A percentile compares a stretch with the other conserved stretches of the same genome.
phyloP scores from a whole-genome alignment of 37 sponge, comb jelly and placozoan genomes.

The Spongia lamella region DNA sequence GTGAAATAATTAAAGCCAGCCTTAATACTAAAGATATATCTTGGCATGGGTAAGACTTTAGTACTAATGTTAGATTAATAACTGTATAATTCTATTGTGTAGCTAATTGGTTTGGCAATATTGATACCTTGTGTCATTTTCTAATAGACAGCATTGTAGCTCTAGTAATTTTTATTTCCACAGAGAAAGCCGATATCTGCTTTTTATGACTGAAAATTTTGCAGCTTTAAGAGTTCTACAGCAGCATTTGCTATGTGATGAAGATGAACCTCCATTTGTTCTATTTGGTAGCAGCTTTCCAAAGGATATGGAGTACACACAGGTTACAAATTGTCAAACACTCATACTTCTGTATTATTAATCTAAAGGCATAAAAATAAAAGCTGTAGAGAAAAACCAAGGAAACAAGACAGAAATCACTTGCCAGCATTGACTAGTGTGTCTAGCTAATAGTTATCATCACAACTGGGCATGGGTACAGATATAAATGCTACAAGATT shows the following conservation, averaged over 20 bases:
- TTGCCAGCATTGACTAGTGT: too few species aligned
- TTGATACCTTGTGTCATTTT: background rate
- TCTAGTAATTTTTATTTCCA: too few species aligned
- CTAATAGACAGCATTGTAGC: background rate
- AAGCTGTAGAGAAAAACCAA: too few species aligned
- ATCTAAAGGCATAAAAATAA: background rate
- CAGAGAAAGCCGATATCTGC: slow-evolving; percentile 90
- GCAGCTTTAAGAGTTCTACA: slow-evolving; percentile 84
- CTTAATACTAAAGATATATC: slow-evolving; percentile 24
- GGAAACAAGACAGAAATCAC: too few species aligned
- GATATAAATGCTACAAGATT: too few species aligned
- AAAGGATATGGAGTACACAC: slow-evolving; percentile 61
- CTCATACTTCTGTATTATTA: background rate
- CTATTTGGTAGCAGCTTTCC: slow-evolving; percentile 73
- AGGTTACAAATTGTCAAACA: slow-evolving; percentile 17
- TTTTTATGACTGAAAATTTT: slow-evolving; percentile 89
- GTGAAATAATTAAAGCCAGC: slow-evolving; percentile 36
- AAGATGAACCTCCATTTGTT: slow-evolving; percentile 22
- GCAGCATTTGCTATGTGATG: slow-evolving; percentile 32
- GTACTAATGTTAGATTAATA: background rate
- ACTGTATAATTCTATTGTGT: too few species aligned
- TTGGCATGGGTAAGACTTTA: slow-evolving; percentile 36
- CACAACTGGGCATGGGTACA: too few species aligned
- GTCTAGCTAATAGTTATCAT: too few species aligned
- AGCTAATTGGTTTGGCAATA: too few species aligned